Conservation (phyloP, 2,888 invertebrate species). For the Epistrophe grossulariae region DNA sequence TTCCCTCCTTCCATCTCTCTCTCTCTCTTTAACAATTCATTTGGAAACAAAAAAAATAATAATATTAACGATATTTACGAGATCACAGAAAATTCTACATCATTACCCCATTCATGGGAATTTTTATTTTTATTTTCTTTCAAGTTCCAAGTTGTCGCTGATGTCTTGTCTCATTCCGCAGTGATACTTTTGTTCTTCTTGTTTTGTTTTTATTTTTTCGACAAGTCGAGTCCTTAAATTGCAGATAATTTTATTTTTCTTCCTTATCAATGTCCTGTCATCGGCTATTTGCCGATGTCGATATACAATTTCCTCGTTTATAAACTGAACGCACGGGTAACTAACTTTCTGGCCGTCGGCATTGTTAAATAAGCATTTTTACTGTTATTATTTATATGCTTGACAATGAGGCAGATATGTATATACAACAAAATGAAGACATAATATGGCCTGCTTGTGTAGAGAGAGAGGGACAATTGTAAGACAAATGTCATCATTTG, state of each 20-base stretch:
- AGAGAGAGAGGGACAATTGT: constrained; percentile 14
- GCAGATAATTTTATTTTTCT: constrained; percentile 55
- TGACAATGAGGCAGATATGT: neutral
- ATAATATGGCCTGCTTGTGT: constrained; percentile 23
- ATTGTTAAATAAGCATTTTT: constrained; percentile 55
- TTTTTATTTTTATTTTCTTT: constrained; percentile 51
- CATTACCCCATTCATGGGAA: constrained; percentile 62
- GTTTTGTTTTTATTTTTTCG: constrained; percentile 38
- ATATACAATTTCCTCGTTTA: constrained; percentile 39
- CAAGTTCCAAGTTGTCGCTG: neutral
- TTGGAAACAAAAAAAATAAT: neutral
- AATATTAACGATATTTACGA: constrained; percentile 69
- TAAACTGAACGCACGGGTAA: constrained; percentile 25
- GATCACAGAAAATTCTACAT: constrained; percentile 60
- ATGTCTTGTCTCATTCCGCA: neutral
- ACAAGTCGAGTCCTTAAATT: constrained; percentile 4
- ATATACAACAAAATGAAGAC: neutral
- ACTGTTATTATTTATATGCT: constrained; percentile 30
- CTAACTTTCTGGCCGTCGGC: constrained; percentile 59
- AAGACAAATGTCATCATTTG: constrained; percentile 64
- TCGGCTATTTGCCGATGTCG: constrained; percentile 46
- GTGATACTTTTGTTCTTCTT: neutral
- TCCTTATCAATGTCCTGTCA: constrained; percentile 71
- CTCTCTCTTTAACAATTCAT: neutral
- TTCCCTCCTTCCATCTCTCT: no score